Evolutionary conservation across 2,888 invertebrate genomes (phyloP).

Genomic region (Azorinus chamasolen): DNA sequence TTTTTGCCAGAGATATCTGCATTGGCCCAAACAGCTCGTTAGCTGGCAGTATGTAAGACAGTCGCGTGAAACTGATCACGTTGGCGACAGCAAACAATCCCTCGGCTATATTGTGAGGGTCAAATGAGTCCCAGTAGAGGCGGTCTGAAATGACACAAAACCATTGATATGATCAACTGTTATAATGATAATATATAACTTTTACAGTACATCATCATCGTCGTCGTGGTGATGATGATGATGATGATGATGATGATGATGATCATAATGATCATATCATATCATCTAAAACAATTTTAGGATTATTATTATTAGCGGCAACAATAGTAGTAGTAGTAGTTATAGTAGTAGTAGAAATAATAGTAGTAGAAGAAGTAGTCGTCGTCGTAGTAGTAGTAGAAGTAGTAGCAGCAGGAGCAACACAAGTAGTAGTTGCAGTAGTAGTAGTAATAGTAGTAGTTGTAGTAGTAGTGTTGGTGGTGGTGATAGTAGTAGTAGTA

Average conservation of each 20-base stretch:
- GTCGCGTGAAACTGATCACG: constrained; percentile 81
- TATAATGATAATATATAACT: too few relatives aligned
- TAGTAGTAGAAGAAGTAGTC: constrained; percentile 14
- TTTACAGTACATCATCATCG: too few relatives aligned
- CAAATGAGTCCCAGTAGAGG: constrained; percentile 80
- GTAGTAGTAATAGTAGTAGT: not conserved
- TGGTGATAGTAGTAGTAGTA: too few relatives aligned
- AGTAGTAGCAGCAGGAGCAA: too few relatives aligned
- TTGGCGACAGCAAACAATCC: constrained; percentile 82
- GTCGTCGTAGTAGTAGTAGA: too few relatives aligned
- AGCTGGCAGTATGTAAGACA: constrained; percentile 82
- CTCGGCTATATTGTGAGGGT: constrained; percentile 79
- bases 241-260: too few relatives aligned
- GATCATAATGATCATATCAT: too few relatives aligned
- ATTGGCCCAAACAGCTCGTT: constrained; percentile 84
- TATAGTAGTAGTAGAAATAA: constrained; percentile 9
- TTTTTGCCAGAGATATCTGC: constrained; percentile 82
- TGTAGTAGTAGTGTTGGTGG: too few relatives aligned
- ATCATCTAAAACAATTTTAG: constrained; percentile 6
- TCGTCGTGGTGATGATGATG: too few relatives aligned
- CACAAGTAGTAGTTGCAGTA: too few relatives aligned
- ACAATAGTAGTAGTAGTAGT: constrained; percentile 10
- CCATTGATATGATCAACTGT: too few relatives aligned
- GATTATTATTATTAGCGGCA: constrained; percentile 7
- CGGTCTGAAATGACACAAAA: constrained; percentile 72